phyloP scores from a whole-genome alignment of 1,140 invertebrate species.

The Ceratina calcarata region DNA sequence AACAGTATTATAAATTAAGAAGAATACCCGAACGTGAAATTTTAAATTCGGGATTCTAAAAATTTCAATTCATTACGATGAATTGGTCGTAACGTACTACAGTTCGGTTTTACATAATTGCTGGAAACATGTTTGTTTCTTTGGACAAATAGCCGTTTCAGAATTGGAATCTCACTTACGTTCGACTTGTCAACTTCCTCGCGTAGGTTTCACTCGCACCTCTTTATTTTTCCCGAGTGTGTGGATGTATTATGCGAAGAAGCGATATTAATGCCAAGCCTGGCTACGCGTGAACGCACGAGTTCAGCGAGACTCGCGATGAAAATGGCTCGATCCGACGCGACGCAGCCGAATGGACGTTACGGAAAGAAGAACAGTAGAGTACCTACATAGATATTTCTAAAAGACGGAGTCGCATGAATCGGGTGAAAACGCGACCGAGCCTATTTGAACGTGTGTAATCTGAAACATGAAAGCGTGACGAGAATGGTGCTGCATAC shows the following conservation, averaged over 20 bases:
- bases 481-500: conserved; percentile 8
- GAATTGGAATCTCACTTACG: conserved; percentile 7
- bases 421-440: background rate
- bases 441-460: background rate
- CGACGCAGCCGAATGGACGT: background rate
- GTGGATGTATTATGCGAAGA: background rate
- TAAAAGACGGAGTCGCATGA: background rate
- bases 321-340: background rate
- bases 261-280: background rate
- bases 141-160: background rate
- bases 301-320: background rate
- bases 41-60: no score
- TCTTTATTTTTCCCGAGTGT: background rate
- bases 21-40: no score
- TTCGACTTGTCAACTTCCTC: background rate
- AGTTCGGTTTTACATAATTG: no score
- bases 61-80: no score
- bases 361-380: background rate
- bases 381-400: background rate
- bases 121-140: no score
- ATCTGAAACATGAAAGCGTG: conserved; percentile 23
- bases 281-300: background rate
- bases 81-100: no score
- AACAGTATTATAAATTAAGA: no score
- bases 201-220: background rate